Conservation (phyloP, 1,140 invertebrate genomes). For the Himalopsyche phryganea region DNA sequence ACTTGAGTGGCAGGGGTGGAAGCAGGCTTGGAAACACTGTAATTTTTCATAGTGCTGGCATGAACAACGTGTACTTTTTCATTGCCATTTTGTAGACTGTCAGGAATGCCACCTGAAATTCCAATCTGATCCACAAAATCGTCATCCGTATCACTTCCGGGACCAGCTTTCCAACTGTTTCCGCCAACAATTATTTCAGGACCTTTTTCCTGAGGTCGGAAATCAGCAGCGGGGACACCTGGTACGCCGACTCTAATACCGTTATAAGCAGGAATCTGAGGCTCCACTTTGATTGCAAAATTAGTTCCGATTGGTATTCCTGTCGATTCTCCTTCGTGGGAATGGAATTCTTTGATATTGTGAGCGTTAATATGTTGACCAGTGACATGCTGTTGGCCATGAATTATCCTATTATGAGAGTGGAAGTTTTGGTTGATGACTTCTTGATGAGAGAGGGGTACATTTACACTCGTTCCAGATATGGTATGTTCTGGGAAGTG, state of each 20-base stretch:
- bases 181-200: constrained; percentile 38
- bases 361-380: constrained; percentile 8
- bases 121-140: constrained; percentile 32
- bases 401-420: constrained; percentile 1
- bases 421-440: constrained; percentile 8
- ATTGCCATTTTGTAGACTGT: constrained; percentile 31
- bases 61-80: constrained; percentile 31
- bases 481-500: constrained; percentile 31
- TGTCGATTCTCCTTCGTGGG: constrained; percentile 38
- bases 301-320: constrained; percentile 51
- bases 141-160: constrained; percentile 27
- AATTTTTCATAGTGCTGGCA: constrained; percentile 15
- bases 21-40: not conserved
- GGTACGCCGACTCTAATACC: constrained; percentile 9
- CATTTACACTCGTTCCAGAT: constrained; percentile 22
- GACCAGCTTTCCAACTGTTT: constrained; percentile 43
- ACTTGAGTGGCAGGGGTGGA: too few relatives aligned
- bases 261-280: constrained; percentile 23
- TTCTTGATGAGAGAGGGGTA: constrained; percentile 11
- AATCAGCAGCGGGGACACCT: constrained; percentile 19
- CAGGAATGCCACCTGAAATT: constrained; percentile 28
- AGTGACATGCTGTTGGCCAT: not conserved
- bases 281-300: constrained; percentile 50
- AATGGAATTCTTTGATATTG: constrained; percentile 23
- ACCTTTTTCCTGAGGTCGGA: constrained; percentile 26